Evolutionary conservation across 2,797 vertebrate species (phyloP).

Genomic region (Pseudocheirus occidentalis): DNA sequence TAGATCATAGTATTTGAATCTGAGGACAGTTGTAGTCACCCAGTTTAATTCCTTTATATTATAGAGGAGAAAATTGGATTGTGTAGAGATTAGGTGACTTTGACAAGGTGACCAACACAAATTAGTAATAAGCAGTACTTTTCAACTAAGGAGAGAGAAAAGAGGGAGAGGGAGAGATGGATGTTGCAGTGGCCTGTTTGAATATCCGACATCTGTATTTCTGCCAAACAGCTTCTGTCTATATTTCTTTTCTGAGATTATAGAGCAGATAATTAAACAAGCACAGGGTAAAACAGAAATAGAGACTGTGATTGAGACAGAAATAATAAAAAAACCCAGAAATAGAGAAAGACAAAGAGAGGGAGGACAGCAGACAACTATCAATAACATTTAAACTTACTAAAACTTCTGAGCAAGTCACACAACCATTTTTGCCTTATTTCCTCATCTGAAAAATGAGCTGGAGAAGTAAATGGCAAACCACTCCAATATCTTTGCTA

Average conservation of each 20-base stretch:
- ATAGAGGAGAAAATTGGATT: background rate
- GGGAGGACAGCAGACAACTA: background rate
- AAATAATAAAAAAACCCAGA: no score
- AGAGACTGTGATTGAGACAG: background rate
- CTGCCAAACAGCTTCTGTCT: background rate
- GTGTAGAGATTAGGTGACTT: background rate
- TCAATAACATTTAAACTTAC: background rate
- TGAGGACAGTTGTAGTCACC: background rate
- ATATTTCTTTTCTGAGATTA: background rate
- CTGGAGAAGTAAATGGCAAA: background rate
- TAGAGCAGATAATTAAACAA: background rate
- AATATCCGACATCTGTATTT: background rate
- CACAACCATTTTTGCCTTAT: background rate
- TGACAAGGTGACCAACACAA: background rate
- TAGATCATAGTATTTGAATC: background rate
- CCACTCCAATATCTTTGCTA: background rate
- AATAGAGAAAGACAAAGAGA: no score
- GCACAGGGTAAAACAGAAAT: background rate
- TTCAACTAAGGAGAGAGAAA: background rate
- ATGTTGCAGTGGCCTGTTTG: background rate
- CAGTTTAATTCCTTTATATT: background rate
- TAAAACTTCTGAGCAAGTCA: background rate
- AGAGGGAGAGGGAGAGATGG: no score
- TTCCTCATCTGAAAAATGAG: background rate
- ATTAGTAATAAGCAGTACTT: background rate